Base-by-base conservation (phyloP, 2,113 vertebrate genomes). In the Sylvicapra grimmia region DNA sequence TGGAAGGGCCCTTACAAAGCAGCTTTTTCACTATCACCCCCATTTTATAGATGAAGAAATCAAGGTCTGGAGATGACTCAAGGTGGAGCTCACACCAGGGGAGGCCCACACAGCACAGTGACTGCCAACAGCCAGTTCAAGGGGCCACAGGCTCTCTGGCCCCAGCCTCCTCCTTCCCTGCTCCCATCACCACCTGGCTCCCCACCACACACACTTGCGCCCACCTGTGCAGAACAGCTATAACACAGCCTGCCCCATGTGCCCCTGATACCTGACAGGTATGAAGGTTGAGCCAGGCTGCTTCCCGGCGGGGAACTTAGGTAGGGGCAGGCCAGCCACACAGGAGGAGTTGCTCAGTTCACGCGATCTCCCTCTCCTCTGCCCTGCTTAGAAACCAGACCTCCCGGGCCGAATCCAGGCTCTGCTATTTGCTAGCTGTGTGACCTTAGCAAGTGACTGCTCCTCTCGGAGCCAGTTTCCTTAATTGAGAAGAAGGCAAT, bases 1-100 rank as follows among this genome's bases (percentile, higher is more conserved):
- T 72, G 19, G 21, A 61, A 90, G 49, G 51, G 59, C 58, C 53
- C 33, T 65, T 18, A 19, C 0, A 14, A 29, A 83, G 88, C 53
- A 49, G 23, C 8, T 16, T 25, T 44, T 77, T 92, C 40, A 33
- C 51, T 19, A 16, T 10, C 49, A 85, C 16, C 9, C 77, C 63
- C 56, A 93, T 72, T 94, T 87, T 58, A 90, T 5, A 97, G 75
- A 40, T 79, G 33, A n/a, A 72, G 36, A 96, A 95, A 90, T 94
- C 77, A 97, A 97, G 97, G 87, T 13, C 21, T 56, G 77, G 51
- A 87, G 56, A 4, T 58, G 80, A 61, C 23, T 7, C n/a, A 59
- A 51, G 27, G 91, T 7, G 49, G 53, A 58, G 68, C 47, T 75
- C 44, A 53, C 33, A 5, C 25, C 8, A 19, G 53, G 68, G 44